Conservation (phyloP, 2,888 invertebrate genomes). For the Alloplasta piceator region DNA sequence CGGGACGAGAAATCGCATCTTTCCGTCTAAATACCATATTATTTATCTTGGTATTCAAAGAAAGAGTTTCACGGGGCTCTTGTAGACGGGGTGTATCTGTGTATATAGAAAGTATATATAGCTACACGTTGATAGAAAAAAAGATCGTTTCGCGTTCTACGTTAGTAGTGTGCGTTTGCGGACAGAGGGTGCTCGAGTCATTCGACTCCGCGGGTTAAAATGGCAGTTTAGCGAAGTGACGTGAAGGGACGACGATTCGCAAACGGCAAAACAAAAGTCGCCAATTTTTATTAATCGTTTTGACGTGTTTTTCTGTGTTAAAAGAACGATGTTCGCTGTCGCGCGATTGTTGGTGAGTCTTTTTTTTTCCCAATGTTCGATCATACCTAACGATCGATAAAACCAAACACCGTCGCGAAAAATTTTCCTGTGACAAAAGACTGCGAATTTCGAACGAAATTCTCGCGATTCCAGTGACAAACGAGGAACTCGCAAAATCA, state of each 20-base stretch:
- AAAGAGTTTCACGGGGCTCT: conserved; percentile 30
- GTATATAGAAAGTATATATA: background rate
- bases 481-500: conserved; percentile 61
- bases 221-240: conserved; percentile 72
- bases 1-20: background rate
- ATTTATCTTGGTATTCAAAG: background rate
- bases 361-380: background rate
- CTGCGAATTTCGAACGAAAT: conserved; percentile 41
- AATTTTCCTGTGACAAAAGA: conserved; percentile 5
- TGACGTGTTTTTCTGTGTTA: conserved; percentile 16
- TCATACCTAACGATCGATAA: background rate
- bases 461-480: conserved; percentile 1
- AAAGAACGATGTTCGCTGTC: conserved; percentile 69
- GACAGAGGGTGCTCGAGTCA: conserved; percentile 56
- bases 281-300: conserved; percentile 21
- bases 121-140: no score
- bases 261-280: conserved; percentile 65
- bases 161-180: conserved; percentile 23
- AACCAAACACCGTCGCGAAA: background rate
- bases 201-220: conserved; percentile 67
- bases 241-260: conserved; percentile 63
- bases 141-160: no score
- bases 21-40: background rate
- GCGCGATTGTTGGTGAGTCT: conserved; percentile 69
- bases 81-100: no score